A percentile compares a stretch with the other conserved stretches of the same genome.
These are phyloP conservation scores for Cryptocheilus praepositus DNA, from an alignment of 2,888 invertebrate genomes.

Conservation along the genomic window DNA sequence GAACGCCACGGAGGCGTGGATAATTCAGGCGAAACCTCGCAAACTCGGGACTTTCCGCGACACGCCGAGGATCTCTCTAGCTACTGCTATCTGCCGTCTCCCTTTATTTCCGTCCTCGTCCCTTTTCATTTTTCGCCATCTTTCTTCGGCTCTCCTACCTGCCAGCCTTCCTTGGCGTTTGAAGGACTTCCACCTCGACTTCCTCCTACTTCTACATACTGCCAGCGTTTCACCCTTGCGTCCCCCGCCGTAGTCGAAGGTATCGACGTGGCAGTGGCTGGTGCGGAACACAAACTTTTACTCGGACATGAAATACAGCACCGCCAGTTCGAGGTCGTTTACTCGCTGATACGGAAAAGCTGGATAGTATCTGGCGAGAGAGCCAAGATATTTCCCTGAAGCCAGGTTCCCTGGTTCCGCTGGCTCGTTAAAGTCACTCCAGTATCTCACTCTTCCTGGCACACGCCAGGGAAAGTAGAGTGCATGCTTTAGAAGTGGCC, in stretches of 20 bases:
- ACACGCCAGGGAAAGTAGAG: constrained; percentile 21
- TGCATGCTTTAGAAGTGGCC: constrained; percentile 36
- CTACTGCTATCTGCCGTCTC: too few species aligned
- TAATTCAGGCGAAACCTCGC: too few species aligned
- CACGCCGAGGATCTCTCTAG: too few species aligned
- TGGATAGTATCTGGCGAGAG: constrained; percentile 62
- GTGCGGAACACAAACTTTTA: constrained; percentile 58
- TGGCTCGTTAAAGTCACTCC: constrained; percentile 44
- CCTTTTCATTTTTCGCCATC: too few species aligned
- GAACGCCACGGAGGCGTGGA: too few species aligned
- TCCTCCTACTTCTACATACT: too few species aligned
- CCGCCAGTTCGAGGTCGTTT: constrained; percentile 64
- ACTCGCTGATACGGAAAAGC: constrained; percentile 70
- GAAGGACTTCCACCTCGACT: too few species aligned
- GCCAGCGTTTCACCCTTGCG: background rate
- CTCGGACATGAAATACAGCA: constrained; percentile 64
- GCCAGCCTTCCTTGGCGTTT: too few species aligned
- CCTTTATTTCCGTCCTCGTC: too few species aligned
- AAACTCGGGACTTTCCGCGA: too few species aligned
- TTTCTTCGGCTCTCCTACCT: too few species aligned
- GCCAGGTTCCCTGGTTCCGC: constrained; percentile 27
- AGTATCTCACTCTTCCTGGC: constrained; percentile 29
- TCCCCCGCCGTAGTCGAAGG: constrained; percentile 24
- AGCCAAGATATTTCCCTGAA: constrained; percentile 61
- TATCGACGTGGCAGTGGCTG: constrained; percentile 37